Conservation (phyloP, 2,888 invertebrate genomes). For the Calliopum simillimum region DNA sequence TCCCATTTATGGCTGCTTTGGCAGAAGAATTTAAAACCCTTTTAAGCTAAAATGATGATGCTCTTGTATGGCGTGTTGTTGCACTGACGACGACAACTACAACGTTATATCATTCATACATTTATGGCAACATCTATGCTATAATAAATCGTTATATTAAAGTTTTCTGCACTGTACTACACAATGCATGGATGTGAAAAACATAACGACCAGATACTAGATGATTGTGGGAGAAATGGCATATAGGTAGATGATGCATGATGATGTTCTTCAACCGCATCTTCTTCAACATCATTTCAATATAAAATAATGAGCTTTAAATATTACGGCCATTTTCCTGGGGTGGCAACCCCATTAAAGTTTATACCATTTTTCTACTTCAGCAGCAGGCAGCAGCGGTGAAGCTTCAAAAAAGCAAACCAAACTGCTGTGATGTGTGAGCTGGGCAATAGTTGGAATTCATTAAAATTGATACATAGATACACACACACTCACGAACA, state of each 20-base stretch:
- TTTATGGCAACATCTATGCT: slow-evolving; percentile 15
- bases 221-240: background rate
- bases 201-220: background rate
- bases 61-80: background rate
- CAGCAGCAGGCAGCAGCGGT: too few relatives aligned
- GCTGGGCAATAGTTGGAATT: slow-evolving; percentile 27
- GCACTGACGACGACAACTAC: background rate
- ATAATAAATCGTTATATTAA: slow-evolving; percentile 3
- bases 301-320: slow-evolving; percentile 28
- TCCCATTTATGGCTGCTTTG: slow-evolving; percentile 11
- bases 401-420: too few relatives aligned
- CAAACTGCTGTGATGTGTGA: background rate
- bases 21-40: background rate
- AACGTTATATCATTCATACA: slow-evolving; percentile 4
- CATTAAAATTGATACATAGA: slow-evolving; percentile 23
- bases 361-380: background rate
- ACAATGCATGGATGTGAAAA: background rate
- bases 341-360: slow-evolving; percentile 34
- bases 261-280: background rate
- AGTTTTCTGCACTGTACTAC: background rate
- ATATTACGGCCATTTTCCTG: slow-evolving; percentile 20
- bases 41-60: background rate
- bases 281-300: background rate
- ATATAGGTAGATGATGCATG: background rate
- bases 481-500: background rate